These are phyloP conservation scores for Stictocephala bisonia DNA, from an alignment of 2,888 invertebrate species.

Conservation along the genomic window DNA sequence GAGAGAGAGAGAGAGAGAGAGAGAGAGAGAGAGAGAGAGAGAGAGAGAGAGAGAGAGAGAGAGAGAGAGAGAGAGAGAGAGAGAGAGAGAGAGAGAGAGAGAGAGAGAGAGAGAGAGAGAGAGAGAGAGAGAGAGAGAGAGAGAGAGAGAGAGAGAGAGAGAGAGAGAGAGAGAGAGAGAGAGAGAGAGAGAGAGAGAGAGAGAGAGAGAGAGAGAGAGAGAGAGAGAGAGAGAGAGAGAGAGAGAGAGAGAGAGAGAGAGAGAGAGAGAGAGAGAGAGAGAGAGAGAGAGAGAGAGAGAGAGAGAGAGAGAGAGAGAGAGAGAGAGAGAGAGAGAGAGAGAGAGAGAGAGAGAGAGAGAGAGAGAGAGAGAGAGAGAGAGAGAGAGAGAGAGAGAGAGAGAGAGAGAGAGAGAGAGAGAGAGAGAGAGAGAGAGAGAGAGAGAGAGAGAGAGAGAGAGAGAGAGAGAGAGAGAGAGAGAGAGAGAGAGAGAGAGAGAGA, in stretches of 20 bases:
- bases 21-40: slow-evolving; percentile 6
- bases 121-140: slow-evolving; percentile 9
- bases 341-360: slow-evolving; percentile 9
- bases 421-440: slow-evolving; percentile 9
- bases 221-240: slow-evolving; percentile 9
- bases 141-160: slow-evolving; percentile 9
- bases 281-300: slow-evolving; percentile 9
- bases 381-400: slow-evolving; percentile 9
- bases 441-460: background rate
- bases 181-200: slow-evolving; percentile 13
- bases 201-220: slow-evolving; percentile 9
- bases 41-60: slow-evolving; percentile 9
- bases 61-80: slow-evolving; percentile 9
- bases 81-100: slow-evolving; percentile 9
- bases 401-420: slow-evolving; percentile 13
- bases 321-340: slow-evolving; percentile 9
- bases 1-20: slow-evolving; percentile 13
- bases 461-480: background rate
- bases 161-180: slow-evolving; percentile 9
- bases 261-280: slow-evolving; percentile 9
- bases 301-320: slow-evolving; percentile 13
- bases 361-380: slow-evolving; percentile 13
- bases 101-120: slow-evolving; percentile 13
- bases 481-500: slow-evolving; percentile 9
- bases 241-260: slow-evolving; percentile 13